Evolutionary conservation across 2,113 vertebrate genomes (phyloP), one percentile per base, ranked within the genome.

Genomic region (Gadus chalcogrammus): DNA sequence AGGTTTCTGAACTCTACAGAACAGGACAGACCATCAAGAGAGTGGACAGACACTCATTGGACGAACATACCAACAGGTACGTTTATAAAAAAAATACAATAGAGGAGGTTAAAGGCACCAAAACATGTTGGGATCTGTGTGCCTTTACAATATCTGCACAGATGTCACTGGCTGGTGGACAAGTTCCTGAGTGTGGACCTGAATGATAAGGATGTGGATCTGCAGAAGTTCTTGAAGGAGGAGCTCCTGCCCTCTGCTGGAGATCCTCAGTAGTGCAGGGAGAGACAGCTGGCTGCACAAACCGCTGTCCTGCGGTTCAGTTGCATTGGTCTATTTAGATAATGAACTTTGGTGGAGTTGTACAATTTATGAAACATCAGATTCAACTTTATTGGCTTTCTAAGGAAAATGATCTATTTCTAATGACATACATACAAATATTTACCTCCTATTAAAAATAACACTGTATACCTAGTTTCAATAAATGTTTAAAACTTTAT

Each of bases 131-230:
- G 59, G 9, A 15, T 60, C 22, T 31, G 11, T 64, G 13, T 72
- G 17, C 38, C 12, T 70, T 22, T 76, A 1, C 69, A 16, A 20
- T 79, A 62, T 79, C 18, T 24, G 55, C 56, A 64, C 82, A 98
- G 94, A 78, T 97, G 93, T 84, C 91, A 84, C 76, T 73, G 75
- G 48, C n/a, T 98, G 65, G 95, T 97, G 76, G 92, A 94, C 58
- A 94, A 87, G 72, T 99, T 99, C 82, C 90, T 99, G 75, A 69
- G 74, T 72, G 82, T 98, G n/a, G 91, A 98, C 81, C 91, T 99
- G 71, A 94, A 96, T 1, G 93, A 98, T 80, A 88, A 93, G 61
- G 71, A 79, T 0, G 20, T 94, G 66, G 92, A 98, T 69, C 80
- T 97, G 77, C 88, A 93, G 67, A 35, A 76, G 27, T 98, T 95